Conservation (phyloP, 2,888 invertebrate genomes). For the Thymelicus sylvestris region DNA sequence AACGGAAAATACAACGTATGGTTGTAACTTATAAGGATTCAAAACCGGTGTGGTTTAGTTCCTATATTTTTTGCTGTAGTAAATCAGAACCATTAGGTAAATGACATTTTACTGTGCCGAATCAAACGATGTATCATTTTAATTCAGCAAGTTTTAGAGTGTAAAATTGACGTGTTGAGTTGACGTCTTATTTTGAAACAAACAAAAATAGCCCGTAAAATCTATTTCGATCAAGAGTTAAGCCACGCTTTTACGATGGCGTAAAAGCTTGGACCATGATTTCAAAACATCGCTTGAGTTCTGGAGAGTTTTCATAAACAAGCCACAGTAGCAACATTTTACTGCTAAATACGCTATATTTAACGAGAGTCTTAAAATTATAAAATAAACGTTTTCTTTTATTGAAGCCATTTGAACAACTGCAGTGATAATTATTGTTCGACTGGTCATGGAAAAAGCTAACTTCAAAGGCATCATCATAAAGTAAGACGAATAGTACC, state of each 20-base stretch:
- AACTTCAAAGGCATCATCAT: too few relatives aligned
- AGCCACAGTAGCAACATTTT: conserved; percentile 2
- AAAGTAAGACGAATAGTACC: too few relatives aligned
- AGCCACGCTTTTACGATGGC: conserved; percentile 51
- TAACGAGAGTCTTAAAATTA: not conserved
- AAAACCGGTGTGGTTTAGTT: too few relatives aligned
- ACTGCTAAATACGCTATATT: conserved; percentile 1
- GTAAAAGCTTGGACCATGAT: conserved; percentile 52
- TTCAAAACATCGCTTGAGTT: conserved; percentile 48
- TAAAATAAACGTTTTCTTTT: too few relatives aligned
- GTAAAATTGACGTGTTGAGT: conserved; percentile 41
- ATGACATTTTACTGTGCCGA: not conserved
- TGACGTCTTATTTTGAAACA: conserved; percentile 42
- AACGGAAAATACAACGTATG: too few relatives aligned
- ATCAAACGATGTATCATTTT: not conserved
- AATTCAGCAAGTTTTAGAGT: conserved; percentile 35
- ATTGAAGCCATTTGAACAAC: too few relatives aligned
- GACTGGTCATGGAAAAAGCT: too few relatives aligned
- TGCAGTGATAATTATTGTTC: too few relatives aligned
- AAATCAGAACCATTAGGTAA: not conserved
- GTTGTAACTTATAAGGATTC: too few relatives aligned
- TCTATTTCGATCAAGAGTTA: conserved; percentile 58
- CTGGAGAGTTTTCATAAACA: conserved; percentile 40
- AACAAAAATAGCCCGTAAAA: conserved; percentile 54
- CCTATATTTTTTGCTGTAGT: too few relatives aligned